Evolutionary conservation across 1,140 invertebrate genomes (phyloP).

Genomic region (Prorops nasuta): DNA sequence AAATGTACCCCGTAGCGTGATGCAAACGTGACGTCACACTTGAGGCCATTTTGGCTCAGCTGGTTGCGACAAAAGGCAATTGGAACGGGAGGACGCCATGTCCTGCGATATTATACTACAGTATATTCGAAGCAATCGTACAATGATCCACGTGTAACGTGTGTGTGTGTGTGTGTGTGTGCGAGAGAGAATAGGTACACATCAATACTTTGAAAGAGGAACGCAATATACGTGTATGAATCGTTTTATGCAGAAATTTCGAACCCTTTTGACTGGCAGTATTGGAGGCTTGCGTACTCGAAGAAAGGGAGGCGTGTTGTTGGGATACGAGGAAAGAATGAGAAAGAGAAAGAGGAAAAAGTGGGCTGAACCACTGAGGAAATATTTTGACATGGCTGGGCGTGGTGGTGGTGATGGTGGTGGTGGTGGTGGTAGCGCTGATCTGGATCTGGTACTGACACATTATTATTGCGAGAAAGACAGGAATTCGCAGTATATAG

Average conservation of each 20-base stretch:
- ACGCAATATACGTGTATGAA: too few species aligned
- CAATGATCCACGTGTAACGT: too few species aligned
- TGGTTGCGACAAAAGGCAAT: conserved; percentile 47
- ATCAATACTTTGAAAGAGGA: too few species aligned
- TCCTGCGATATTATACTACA: conserved; percentile 36
- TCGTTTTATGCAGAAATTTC: conserved; percentile 30
- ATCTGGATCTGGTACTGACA: too few species aligned
- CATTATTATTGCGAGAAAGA: too few species aligned
- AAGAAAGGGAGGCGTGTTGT: too few species aligned
- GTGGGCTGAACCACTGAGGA: conserved; percentile 23
- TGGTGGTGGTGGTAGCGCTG: not conserved
- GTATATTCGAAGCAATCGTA: conserved; percentile 39
- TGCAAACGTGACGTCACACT: conserved; percentile 43
- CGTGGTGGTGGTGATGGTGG: conserved; percentile 24
- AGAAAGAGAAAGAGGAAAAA: conserved; percentile 1
- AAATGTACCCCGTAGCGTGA: conserved; percentile 8
- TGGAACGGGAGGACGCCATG: conserved; percentile 47
- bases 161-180: conserved; percentile 4
- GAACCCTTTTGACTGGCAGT: conserved; percentile 32
- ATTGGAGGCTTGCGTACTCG: too few species aligned
- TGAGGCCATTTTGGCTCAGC: conserved; percentile 56
- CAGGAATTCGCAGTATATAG: too few species aligned
- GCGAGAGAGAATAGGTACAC: conserved; percentile 1
- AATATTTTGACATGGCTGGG: conserved; percentile 53
- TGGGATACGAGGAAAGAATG: not conserved